A percentile compares a stretch with the other conserved stretches of the same genome.
phyloP scores from a whole-genome alignment of 1,140 invertebrate genomes.

The Carposina sasakii region DNA sequence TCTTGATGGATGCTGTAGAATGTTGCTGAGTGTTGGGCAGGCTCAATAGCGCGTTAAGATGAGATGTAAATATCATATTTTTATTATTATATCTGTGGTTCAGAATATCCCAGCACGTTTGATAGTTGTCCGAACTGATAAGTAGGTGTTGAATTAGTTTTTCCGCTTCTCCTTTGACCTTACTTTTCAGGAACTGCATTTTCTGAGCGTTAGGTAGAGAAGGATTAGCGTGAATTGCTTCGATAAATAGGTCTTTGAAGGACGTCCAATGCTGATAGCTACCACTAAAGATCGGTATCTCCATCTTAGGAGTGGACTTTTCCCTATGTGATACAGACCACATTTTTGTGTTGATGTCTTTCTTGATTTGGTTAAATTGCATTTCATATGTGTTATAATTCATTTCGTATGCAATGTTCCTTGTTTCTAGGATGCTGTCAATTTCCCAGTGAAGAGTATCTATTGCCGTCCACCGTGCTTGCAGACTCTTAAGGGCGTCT shows the following conservation, averaged over 20 bases:
- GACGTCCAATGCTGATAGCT: background rate
- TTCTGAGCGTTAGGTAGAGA: background rate
- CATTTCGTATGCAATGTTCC: background rate
- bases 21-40: background rate
- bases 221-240: background rate
- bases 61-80: background rate
- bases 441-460: slow-evolving; percentile 1
- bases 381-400: background rate
- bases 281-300: background rate
- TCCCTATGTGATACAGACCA: background rate
- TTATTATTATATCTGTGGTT: background rate
- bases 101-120: background rate
- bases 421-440: background rate
- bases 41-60: background rate
- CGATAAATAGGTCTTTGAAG: background rate
- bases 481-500: background rate
- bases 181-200: background rate
- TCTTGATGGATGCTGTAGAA: background rate
- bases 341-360: background rate
- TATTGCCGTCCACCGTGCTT: background rate
- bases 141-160: background rate
- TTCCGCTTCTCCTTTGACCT: background rate
- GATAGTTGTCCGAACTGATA: background rate
- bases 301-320: background rate
- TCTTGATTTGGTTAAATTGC: background rate